Percentiles rank a stretch among this genome's conserved stretches.
phyloP scores from a whole-genome alignment of 1,140 invertebrate genomes.

The Euwallacea similis region DNA sequence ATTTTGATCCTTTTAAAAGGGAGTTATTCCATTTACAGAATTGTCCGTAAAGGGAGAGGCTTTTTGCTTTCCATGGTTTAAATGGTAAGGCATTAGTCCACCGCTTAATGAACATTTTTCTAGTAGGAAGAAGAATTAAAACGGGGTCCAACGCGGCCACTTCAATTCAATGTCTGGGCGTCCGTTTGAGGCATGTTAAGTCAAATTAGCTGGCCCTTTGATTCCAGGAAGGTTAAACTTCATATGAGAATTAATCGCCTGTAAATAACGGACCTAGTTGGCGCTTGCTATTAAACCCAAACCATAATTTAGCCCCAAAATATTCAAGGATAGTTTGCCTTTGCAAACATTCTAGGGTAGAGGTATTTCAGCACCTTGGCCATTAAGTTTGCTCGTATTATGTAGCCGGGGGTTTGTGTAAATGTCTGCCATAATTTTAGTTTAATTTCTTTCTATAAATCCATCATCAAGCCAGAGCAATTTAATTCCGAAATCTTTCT shows the following conservation, averaged over 20 bases:
- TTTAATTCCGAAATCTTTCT: too few species aligned
- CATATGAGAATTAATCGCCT: slow-evolving; percentile 14
- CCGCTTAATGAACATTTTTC: slow-evolving; percentile 1
- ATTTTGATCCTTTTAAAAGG: slow-evolving; percentile 27
- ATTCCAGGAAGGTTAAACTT: background rate
- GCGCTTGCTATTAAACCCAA: slow-evolving; percentile 12
- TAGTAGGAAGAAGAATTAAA: background rate
- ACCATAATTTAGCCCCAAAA: slow-evolving; percentile 21
- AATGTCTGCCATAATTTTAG: too few species aligned
- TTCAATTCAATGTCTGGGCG: too few species aligned
- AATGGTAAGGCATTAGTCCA: background rate
- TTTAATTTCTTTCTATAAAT: too few species aligned
- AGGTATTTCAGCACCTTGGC: too few species aligned
- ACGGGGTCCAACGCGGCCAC: background rate
- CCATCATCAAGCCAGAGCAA: too few species aligned
- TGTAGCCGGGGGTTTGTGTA: too few species aligned
- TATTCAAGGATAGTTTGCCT: slow-evolving; percentile 13
- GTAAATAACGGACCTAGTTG: slow-evolving; percentile 16
- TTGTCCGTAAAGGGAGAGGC: background rate
- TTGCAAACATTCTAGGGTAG: too few species aligned
- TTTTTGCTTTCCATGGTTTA: background rate
- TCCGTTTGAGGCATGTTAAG: too few species aligned
- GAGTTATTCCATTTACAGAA: slow-evolving; percentile 23
- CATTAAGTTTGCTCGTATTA: too few species aligned
- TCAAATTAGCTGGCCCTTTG: background rate